These are phyloP conservation scores for Trichechus manatus DNA, from an alignment of 2,113 vertebrate genomes.

Conservation along the genomic window DNA sequence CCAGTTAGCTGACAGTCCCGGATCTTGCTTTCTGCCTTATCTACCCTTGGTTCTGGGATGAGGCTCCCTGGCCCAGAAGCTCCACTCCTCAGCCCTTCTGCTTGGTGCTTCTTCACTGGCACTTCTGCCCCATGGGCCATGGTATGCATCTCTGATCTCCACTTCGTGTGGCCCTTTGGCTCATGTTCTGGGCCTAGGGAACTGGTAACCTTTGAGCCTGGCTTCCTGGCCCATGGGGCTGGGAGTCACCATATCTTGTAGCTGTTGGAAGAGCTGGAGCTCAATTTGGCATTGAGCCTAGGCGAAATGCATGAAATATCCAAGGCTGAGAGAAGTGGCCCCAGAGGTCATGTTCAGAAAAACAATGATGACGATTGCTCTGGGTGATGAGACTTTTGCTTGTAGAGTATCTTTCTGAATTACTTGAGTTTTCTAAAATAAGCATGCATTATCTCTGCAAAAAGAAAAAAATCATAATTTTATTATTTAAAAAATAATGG, in stretches of 20 bases:
- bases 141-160: neutral
- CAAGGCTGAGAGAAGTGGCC: neutral
- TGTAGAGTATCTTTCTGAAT: neutral
- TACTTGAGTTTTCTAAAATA: conserved; percentile 40
- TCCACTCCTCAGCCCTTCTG: neutral
- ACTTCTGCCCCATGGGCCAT: neutral
- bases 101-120: neutral
- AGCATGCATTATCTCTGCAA: conserved; percentile 7
- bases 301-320: neutral
- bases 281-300: neutral
- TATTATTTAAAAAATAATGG: neutral
- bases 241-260: neutral
- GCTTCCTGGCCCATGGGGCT: neutral
- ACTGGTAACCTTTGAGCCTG: neutral
- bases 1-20: neutral
- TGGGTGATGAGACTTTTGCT: neutral
- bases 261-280: neutral
- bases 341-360: neutral
- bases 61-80: neutral
- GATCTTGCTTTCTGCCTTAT: neutral
- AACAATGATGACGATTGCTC: neutral
- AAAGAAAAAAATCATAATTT: neutral
- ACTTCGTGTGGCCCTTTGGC: neutral
- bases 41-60: neutral
- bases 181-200: neutral